These are phyloP conservation scores for human (Homo sapiens) DNA, from an alignment of 2,113 vertebrate genomes.

Conservation along the genomic window DNA sequence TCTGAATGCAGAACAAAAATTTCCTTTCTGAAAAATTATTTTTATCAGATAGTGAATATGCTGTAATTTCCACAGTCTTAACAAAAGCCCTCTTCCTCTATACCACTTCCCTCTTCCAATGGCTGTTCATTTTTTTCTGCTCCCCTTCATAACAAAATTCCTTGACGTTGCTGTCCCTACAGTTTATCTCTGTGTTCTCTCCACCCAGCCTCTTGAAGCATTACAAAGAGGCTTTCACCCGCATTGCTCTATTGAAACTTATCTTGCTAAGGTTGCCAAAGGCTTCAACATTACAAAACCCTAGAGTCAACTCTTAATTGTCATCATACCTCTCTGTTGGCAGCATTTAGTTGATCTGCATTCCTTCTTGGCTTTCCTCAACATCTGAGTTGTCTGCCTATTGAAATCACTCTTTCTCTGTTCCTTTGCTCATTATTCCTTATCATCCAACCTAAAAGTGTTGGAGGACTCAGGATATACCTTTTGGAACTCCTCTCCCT, in stretches of 20 bases:
- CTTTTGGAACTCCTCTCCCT: background rate
- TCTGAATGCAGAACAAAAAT: background rate
- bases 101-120: fast-evolving
- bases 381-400: background rate
- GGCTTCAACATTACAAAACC: background rate
- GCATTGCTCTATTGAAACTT: background rate
- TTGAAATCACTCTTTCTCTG: background rate
- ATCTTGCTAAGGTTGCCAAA: background rate
- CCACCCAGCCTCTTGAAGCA: background rate
- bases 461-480: fast-evolving
- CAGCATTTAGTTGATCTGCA: background rate
- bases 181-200: background rate
- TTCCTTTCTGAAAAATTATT: background rate
- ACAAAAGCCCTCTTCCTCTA: background rate
- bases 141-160: background rate
- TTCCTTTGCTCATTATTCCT: background rate
- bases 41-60: background rate
- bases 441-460: background rate
- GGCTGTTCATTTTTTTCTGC: background rate
- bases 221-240: background rate
- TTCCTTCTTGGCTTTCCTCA: background rate
- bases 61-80: background rate
- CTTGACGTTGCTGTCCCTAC: background rate
- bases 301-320: background rate
- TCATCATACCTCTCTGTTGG: background rate